These are phyloP conservation scores for Pararge aegeria DNA, from an alignment of 1,140 invertebrate genomes.

Conservation along the genomic window DNA sequence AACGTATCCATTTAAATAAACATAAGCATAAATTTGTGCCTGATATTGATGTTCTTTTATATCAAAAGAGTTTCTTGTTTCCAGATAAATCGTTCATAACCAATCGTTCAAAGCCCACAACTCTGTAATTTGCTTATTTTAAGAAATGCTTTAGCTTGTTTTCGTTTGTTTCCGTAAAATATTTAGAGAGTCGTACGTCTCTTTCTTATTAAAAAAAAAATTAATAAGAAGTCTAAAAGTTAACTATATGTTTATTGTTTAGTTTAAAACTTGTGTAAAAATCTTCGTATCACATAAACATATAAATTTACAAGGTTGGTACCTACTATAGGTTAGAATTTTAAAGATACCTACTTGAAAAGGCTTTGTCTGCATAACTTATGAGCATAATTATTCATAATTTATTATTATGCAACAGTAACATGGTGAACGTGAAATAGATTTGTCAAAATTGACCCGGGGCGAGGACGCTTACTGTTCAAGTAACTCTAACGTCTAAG, in stretches of 20 bases:
- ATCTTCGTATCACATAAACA: too few relatives aligned
- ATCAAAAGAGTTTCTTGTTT: not conserved
- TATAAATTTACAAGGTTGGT: too few relatives aligned
- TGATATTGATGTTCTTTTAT: not conserved
- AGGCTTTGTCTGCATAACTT: not conserved
- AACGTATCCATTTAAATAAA: slow-evolving; percentile 7
- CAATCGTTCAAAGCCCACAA: too few relatives aligned
- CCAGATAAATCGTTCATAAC: not conserved
- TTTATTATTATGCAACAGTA: not conserved
- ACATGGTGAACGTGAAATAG: slow-evolving; percentile 18
- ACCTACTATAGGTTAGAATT: too few relatives aligned
- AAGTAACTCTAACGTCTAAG: slow-evolving; percentile 12
- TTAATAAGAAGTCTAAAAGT: too few relatives aligned
- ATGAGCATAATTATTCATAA: slow-evolving; percentile 9
- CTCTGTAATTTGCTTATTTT: too few relatives aligned
- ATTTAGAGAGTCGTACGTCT: too few relatives aligned
- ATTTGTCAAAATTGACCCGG: slow-evolving; percentile 31
- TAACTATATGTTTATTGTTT: too few relatives aligned
- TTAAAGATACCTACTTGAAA: not conserved
- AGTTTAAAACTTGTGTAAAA: too few relatives aligned
- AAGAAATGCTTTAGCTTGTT: too few relatives aligned
- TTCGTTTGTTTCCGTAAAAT: too few relatives aligned
- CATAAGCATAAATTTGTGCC: not conserved
- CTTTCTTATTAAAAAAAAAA: too few relatives aligned
- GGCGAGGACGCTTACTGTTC: slow-evolving; percentile 33